phyloP scores from a whole-genome alignment of 2,888 invertebrate genomes.

The Scaeva pyrastri region DNA sequence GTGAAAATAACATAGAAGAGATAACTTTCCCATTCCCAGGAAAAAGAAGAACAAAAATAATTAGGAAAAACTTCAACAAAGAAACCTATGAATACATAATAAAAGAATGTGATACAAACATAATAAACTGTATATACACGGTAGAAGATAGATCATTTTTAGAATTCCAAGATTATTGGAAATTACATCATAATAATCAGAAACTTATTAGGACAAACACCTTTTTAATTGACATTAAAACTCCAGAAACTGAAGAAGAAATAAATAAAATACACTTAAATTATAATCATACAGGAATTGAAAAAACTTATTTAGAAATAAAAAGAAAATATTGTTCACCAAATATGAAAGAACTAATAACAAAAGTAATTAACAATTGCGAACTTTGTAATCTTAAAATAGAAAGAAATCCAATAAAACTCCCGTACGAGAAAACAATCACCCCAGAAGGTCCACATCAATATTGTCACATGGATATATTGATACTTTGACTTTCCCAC shows the following conservation, averaged over 20 bases:
- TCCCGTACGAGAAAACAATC: conserved; percentile 26
- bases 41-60: conserved; percentile 24
- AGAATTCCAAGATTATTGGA: too few relatives aligned
- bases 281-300: too few relatives aligned
- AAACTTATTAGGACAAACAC: background rate
- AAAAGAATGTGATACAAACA: conserved; percentile 22
- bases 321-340: too few relatives aligned
- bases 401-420: too few relatives aligned
- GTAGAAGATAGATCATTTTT: conserved; percentile 14
- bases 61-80: conserved; percentile 5
- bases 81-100: conserved; percentile 24
- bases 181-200: conserved; percentile 17
- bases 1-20: conserved; percentile 2
- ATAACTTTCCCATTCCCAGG: too few relatives aligned
- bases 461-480: conserved; percentile 28
- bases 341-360: too few relatives aligned
- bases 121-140: conserved; percentile 22
- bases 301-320: too few relatives aligned
- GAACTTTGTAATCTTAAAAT: too few relatives aligned
- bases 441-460: conserved; percentile 18
- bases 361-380: too few relatives aligned
- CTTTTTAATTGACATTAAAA: conserved; percentile 18
- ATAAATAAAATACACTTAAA: too few relatives aligned
- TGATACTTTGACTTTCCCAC: too few relatives aligned
- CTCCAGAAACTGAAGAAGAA: conserved; percentile 18